phyloP scores from a whole-genome alignment of 2,113 vertebrate species.

The Stegastes partitus region DNA sequence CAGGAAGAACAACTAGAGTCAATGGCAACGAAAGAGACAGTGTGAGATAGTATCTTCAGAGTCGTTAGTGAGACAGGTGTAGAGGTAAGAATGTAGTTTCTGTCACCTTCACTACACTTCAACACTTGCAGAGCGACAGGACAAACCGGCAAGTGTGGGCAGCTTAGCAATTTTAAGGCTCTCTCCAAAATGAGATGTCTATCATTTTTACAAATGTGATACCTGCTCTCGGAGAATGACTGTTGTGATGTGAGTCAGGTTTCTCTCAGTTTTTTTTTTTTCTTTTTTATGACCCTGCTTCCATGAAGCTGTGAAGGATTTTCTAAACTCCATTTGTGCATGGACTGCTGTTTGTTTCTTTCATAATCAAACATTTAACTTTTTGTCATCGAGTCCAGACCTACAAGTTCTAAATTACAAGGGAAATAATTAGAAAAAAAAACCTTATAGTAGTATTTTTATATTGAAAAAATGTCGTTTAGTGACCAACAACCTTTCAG shows the following conservation, averaged over 20 bases:
- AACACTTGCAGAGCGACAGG: conserved; percentile 3
- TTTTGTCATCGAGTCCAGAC: too few species aligned
- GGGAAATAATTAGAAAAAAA: too few species aligned
- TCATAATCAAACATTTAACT: too few species aligned
- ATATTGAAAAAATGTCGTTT: too few species aligned
- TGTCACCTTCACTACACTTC: conserved; percentile 52
- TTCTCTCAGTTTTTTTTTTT: not conserved
- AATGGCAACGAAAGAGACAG: conserved; percentile 18
- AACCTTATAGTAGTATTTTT: too few species aligned
- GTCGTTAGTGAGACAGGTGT: conserved; percentile 32
- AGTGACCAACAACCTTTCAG: too few species aligned
- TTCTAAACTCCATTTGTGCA: not conserved
- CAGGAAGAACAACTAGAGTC: conserved; percentile 19
- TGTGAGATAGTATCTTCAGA: conserved; percentile 17
- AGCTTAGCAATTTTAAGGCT: conserved; percentile 29
- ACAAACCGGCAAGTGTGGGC: conserved; percentile 1
- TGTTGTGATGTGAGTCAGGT: conserved; percentile 5
- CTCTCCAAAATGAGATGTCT: conserved; percentile 53
- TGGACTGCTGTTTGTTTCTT: not conserved
- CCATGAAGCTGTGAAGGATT: not conserved
- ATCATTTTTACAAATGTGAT: conserved; percentile 34
- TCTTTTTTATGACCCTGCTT: not conserved
- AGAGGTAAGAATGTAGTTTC: conserved; percentile 36
- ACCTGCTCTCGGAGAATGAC: conserved; percentile 12
- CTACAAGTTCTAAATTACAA: too few species aligned